Conservation (phyloP, 2,888 invertebrate species). For the Agelastica alni region DNA sequence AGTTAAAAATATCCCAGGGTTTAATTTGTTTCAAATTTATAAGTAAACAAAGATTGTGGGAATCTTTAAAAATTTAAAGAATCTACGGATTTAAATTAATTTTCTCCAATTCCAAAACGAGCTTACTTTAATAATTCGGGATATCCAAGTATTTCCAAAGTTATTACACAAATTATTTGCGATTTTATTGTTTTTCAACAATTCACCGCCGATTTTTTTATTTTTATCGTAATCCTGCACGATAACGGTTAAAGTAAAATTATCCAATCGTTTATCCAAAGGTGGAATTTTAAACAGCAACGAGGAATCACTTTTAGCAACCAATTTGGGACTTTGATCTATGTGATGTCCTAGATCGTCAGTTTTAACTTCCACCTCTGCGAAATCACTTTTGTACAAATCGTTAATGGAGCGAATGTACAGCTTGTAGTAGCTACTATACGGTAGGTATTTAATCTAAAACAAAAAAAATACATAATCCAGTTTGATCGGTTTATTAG, state of each 20-base stretch:
- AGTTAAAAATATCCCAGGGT: no score
- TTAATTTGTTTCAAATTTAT: no score
- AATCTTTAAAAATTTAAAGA: no score
- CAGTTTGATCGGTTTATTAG: no score
- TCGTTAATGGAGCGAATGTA: constrained; percentile 47
- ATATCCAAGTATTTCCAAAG: constrained; percentile 50
- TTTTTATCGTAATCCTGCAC: constrained; percentile 49
- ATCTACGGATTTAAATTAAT: no score
- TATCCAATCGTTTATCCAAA: constrained; percentile 44
- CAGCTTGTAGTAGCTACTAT: constrained; percentile 45
- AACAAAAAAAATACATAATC: constrained; percentile 28
- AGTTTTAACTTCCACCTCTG: constrained; percentile 39
- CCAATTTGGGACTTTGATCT: constrained; percentile 46
- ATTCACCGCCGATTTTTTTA: constrained; percentile 31
- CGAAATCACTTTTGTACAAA: constrained; percentile 42
- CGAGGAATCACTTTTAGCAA: constrained; percentile 40
- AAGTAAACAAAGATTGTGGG: no score
- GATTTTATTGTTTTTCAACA: constrained; percentile 38
- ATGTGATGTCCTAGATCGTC: constrained; percentile 46
- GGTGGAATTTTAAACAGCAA: constrained; percentile 45
- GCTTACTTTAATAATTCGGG: constrained; percentile 44
- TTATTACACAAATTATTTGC: constrained; percentile 47
- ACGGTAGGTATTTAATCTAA: constrained; percentile 50
- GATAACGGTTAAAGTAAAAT: constrained; percentile 44
- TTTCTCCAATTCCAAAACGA: no score